These are phyloP conservation scores for Rousettus leschenaultii DNA, from an alignment of 2,113 vertebrate genomes.

Conservation along the genomic window DNA sequence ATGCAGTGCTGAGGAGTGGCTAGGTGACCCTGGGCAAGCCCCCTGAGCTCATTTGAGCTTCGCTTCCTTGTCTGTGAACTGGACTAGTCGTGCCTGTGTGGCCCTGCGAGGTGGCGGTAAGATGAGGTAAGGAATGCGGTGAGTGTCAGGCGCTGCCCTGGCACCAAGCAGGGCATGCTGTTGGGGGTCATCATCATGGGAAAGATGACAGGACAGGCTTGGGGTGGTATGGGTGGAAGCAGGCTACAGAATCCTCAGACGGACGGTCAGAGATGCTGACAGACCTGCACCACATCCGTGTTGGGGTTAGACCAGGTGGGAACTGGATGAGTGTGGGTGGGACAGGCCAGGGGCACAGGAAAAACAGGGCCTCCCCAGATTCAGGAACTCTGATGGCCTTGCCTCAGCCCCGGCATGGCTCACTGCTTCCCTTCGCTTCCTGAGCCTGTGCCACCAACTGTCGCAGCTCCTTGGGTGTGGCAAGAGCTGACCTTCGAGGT, in stretches of 20 bases:
- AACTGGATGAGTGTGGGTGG: background rate
- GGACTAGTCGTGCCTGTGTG: background rate
- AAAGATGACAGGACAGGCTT: background rate
- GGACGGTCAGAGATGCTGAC: background rate
- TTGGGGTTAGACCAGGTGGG: background rate
- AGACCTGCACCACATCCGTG: background rate
- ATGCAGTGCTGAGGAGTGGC: background rate
- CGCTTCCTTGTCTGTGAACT: background rate
- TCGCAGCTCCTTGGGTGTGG: background rate
- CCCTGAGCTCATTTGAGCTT: background rate
- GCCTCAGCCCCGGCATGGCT: background rate
- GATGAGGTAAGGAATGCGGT: rapidly evolving
- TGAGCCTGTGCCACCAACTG: background rate
- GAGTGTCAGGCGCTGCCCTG: rapidly evolving
- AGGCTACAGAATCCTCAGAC: background rate
- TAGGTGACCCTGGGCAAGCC: background rate
- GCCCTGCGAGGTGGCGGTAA: background rate
- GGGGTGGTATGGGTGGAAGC: background rate
- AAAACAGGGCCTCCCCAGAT: background rate
- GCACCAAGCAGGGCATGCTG: background rate
- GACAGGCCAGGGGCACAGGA: background rate
- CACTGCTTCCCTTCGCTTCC: background rate
- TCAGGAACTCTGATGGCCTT: background rate
- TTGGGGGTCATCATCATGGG: background rate
- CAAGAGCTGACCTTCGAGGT: background rate